Evolutionary conservation across 2,888 invertebrate species (phyloP).

Genomic region (Diadromus collaris): DNA sequence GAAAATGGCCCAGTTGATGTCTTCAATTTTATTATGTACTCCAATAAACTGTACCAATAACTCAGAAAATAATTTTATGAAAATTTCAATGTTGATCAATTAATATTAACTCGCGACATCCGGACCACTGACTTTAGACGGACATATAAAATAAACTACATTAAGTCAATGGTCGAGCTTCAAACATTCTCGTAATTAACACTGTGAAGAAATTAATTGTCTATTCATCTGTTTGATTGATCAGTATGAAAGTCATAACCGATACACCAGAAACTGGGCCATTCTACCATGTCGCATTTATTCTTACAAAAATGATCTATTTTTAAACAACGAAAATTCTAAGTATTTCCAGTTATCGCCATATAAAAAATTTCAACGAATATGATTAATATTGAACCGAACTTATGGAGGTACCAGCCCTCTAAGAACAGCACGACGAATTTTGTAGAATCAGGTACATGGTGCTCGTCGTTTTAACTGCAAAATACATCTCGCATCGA

Average conservation of each 20-base stretch:
- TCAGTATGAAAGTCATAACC: not conserved
- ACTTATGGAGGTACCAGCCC: slow-evolving; percentile 30
- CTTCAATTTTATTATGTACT: not conserved
- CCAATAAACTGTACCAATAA: not conserved
- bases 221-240: not conserved
- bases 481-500: not conserved
- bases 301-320: slow-evolving; percentile 21
- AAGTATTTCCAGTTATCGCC: not conserved
- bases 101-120: not conserved
- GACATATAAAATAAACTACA: not conserved
- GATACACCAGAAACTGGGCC: not conserved
- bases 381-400: slow-evolving; percentile 11
- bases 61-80: not conserved
- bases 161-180: not conserved
- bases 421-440: not conserved
- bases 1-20: not conserved
- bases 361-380: not conserved
- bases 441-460: slow-evolving; percentile 1
- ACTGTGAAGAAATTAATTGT: not conserved
- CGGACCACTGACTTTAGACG: not conserved
- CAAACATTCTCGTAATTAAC: not conserved
- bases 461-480: not conserved
- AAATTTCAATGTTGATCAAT: not conserved
- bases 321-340: slow-evolving; percentile 12
- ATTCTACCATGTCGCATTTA: slow-evolving; percentile 22